These are phyloP conservation scores for Pterostichus niger DNA, from an alignment of 2,888 invertebrate genomes.

Conservation along the genomic window DNA sequence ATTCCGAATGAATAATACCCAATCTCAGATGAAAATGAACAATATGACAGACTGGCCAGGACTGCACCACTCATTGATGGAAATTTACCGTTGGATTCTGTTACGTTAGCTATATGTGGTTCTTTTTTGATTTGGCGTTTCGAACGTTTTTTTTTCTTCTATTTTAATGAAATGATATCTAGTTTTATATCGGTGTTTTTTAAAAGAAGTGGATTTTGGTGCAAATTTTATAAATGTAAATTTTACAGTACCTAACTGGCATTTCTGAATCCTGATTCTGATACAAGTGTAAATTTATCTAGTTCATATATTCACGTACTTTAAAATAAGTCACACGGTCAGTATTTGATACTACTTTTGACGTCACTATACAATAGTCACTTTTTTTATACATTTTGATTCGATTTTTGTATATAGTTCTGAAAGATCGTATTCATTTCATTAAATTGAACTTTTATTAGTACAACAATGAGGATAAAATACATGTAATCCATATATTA, in stretches of 20 bases:
- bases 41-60: conserved; percentile 51
- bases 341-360: too few species aligned
- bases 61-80: conserved; percentile 49
- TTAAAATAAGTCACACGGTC: too few species aligned
- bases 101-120: conserved; percentile 34
- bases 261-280: not conserved
- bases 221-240: not conserved
- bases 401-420: too few species aligned
- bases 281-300: conserved; percentile 3
- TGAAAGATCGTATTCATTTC: too few species aligned
- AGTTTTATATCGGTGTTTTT: conserved; percentile 21
- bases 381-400: too few species aligned
- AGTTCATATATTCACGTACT: not conserved
- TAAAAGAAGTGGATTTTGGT: conserved; percentile 19
- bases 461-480: too few species aligned
- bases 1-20: conserved; percentile 60
- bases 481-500: too few species aligned
- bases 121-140: conserved; percentile 26
- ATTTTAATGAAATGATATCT: conserved; percentile 44
- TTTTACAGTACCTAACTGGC: not conserved
- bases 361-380: too few species aligned
- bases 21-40: conserved; percentile 64
- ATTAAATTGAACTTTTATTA: too few species aligned
- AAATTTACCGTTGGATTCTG: conserved; percentile 50
- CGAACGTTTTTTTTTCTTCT: conserved; percentile 22